Conservation (phyloP, 2,888 invertebrate species). For the Polyommatus icarus region DNA sequence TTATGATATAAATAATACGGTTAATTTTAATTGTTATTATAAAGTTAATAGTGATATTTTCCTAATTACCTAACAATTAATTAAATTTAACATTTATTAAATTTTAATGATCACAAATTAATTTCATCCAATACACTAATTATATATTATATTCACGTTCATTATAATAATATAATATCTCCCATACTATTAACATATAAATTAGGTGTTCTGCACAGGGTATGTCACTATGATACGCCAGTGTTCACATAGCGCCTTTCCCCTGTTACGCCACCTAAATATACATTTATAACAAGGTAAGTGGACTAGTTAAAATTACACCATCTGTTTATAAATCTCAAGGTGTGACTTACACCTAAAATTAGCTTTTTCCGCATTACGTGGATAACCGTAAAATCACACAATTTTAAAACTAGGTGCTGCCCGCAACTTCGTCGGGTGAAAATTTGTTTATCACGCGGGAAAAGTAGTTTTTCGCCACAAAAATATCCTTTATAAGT, state of each 20-base stretch:
- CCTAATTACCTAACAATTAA: not conserved
- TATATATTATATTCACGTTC: not conserved
- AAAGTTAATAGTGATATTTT: not conserved
- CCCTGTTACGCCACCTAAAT: constrained; percentile 41
- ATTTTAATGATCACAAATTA: not conserved
- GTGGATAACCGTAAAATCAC: not conserved
- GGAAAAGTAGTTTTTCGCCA: too few relatives aligned
- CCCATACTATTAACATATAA: not conserved
- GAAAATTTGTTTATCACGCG: too few relatives aligned
- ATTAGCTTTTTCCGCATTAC: constrained; percentile 33
- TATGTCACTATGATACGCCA: constrained; percentile 33
- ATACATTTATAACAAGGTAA: constrained; percentile 44
- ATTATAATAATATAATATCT: not conserved
- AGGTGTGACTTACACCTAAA: constrained; percentile 42
- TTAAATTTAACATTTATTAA: not conserved
- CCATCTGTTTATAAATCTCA: constrained; percentile 43
- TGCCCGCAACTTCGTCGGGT: not conserved
- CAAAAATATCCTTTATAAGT: too few relatives aligned
- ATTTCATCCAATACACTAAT: not conserved
- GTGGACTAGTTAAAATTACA: constrained; percentile 44
- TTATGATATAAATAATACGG: not conserved
- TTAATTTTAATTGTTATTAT: not conserved
- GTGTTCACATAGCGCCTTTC: constrained; percentile 37
- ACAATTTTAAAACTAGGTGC: not conserved
- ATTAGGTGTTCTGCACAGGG: constrained; percentile 30